Evolutionary conservation across 2,888 invertebrate genomes (phyloP), one percentile per base, ranked within the genome.

Genomic region (Stegana nigrithorax): DNA sequence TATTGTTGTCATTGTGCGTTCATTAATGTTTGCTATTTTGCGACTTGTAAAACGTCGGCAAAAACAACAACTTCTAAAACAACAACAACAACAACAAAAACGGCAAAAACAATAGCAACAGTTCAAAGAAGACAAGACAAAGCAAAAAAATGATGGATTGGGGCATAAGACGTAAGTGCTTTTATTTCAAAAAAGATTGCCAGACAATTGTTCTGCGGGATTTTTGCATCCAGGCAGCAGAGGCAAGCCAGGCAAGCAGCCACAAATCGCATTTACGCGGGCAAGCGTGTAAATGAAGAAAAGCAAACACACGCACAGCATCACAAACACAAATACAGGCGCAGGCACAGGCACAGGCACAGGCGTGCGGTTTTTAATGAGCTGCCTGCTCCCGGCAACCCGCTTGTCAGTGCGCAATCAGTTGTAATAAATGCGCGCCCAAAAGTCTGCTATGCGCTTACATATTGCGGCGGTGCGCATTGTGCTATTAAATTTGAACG

Each of bases 81-180:
- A 19, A 29, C 51, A 36, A 60, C 17, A 57, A 8, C 51, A 27
- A 58, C 26, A 51, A n/a, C 59, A 27, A 39, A 44, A 32, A 45
- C 44, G 25, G 56, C 56, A 57, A 12, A 51, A 59, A 60, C n/a
- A n/a, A n/a, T n/a, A n/a, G n/a, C n/a, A n/a, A n/a, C n/a, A n/a
- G n/a, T n/a, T n/a, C n/a, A n/a, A n/a, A n/a, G n/a, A n/a, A n/a
- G n/a, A n/a, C n/a, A n/a, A n/a, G 51, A 42, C 56, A 63, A 55
- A 60, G 60, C 69, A 61, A 26, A 77, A 89, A 86, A 81, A 91
- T 90, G 91, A 90, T 91, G 90, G 91, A 91, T 87, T 91, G 91
- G 91, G 91, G 91, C 72, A 90, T 91, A 78, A 88, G 91, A 88
- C 90, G 91, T 91, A 89, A 88, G 91, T 89, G 86, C 53, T 23